Percentiles rank a stretch among this genome's conserved stretches.
These are phyloP conservation scores for Lamprotornis superbus DNA, from an alignment of 2,113 vertebrate genomes.

Conservation along the genomic window DNA sequence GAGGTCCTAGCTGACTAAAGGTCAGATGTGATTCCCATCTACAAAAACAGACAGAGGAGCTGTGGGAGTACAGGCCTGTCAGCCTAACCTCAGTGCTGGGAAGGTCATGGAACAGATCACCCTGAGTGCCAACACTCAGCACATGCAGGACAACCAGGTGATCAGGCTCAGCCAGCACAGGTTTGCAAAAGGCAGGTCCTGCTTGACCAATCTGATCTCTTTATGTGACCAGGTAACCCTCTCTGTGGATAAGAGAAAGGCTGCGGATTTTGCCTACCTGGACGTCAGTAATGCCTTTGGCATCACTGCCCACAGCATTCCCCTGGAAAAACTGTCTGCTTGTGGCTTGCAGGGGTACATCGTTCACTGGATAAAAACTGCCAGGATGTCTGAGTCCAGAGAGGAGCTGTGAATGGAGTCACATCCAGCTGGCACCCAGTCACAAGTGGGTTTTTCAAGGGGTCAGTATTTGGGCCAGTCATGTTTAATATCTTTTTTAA, in stretches of 20 bases:
- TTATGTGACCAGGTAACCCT: not conserved
- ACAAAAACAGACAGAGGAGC: not conserved
- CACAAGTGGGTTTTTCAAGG: not conserved
- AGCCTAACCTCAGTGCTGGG: not conserved
- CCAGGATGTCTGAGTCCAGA: not conserved
- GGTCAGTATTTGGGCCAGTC: not conserved
- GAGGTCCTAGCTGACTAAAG: not conserved
- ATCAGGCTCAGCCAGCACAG: not conserved
- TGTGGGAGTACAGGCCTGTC: not conserved
- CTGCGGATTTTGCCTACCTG: rapidly evolving
- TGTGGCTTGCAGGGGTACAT: not conserved
- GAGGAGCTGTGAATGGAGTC: not conserved
- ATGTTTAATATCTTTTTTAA: not conserved
- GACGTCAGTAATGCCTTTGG: not conserved
- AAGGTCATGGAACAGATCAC: not conserved
- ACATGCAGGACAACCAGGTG: not conserved
- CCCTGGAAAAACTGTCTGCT: not conserved
- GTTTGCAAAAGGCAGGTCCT: not conserved
- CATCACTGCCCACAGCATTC: not conserved
- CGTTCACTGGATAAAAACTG: not conserved
- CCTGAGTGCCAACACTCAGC: no score
- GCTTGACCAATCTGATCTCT: not conserved
- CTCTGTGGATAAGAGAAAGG: not conserved
- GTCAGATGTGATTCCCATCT: not conserved
- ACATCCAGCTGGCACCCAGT: not conserved